Base-by-base conservation (phyloP, 2,888 invertebrate genomes). In the Agriotes lineatus region DNA sequence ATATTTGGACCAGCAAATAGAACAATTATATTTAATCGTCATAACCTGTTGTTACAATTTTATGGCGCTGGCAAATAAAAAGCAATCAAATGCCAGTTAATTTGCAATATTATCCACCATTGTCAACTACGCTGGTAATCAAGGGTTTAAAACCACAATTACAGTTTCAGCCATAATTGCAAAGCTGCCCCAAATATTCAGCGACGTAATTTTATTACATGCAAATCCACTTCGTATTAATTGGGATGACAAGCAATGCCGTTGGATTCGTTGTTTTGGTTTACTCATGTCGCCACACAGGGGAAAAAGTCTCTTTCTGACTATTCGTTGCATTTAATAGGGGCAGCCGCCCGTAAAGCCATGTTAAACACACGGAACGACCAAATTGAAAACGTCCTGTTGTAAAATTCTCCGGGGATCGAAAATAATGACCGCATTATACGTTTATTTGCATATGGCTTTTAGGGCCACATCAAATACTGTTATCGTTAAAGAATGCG, bases 321-420 rank as follows among this genome's bases (percentile, higher is more conserved):
- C 42, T 42, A 50, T 52, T 33, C 52, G 52, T 25, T 39, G 52
- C 57, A 54, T 68, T 64, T 60, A 70, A 63, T 57, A 63, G 68
- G 20, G 60, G 66, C 71, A 71, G 66, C 58, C 64, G 66, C 30
- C 72, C 72, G 67, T 67, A 64, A 72, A 69, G 67, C 64, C 67
- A 69, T 69, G 69, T 72, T 72, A 72, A 72, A 72, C 72, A 69
- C 67, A 72, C 69, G 62, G 69, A 72, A 67, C 69, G 67, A 59
- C 67, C 67, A 69, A 69, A 72, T 72, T 72, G 72, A 69, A 72
- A 72, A 67, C 66, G 72, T 69, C 72, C 69, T 72, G 67, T 67
- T 64, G 67, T 67, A 58, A 61, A 67, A 65, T 64, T 62, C 68
- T 19, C 16, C 12, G 18, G 59, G 59, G 59, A 45, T n/a, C 33